These are phyloP conservation scores for Chironomus striatipennis DNA, from an alignment of 1,140 invertebrate genomes.

Conservation along the genomic window DNA sequence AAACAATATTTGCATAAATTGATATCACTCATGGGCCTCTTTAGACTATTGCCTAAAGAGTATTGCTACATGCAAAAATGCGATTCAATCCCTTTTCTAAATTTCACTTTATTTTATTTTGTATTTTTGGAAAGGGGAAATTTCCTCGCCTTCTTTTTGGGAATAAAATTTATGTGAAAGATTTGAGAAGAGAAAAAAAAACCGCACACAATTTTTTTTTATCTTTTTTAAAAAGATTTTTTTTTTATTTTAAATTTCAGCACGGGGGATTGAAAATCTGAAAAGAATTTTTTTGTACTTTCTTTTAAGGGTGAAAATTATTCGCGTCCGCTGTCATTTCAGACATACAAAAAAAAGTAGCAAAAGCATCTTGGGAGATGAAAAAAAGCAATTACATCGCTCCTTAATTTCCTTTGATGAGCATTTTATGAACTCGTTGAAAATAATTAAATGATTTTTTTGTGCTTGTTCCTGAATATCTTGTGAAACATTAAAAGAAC, in stretches of 20 bases:
- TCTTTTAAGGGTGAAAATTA: neutral
- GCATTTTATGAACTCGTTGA: constrained; percentile 23
- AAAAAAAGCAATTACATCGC: neutral
- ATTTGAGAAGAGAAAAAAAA: constrained; percentile 19
- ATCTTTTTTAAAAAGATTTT: constrained; percentile 17
- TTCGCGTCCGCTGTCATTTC: neutral
- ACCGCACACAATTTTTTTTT: constrained; percentile 5
- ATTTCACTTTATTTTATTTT: no score
- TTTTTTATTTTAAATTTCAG: neutral
- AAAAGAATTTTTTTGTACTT: neutral
- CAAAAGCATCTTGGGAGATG: neutral
- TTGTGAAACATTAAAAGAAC: no score
- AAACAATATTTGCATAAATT: constrained; percentile 19
- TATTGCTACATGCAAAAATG: neutral
- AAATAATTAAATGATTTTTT: constrained; percentile 20
- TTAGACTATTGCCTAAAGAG: no score
- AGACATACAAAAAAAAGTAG: neutral
- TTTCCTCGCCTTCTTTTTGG: no score
- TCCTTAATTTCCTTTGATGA: constrained; percentile 22
- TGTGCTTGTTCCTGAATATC: neutral
- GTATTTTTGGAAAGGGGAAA: neutral
- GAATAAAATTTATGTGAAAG: constrained; percentile 20
- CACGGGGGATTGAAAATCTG: neutral
- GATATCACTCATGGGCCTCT: constrained; percentile 20
- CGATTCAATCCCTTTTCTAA: neutral